These are phyloP conservation scores for Himalopsyche japonica DNA, from an alignment of 2,888 invertebrate genomes.

Conservation along the genomic window DNA sequence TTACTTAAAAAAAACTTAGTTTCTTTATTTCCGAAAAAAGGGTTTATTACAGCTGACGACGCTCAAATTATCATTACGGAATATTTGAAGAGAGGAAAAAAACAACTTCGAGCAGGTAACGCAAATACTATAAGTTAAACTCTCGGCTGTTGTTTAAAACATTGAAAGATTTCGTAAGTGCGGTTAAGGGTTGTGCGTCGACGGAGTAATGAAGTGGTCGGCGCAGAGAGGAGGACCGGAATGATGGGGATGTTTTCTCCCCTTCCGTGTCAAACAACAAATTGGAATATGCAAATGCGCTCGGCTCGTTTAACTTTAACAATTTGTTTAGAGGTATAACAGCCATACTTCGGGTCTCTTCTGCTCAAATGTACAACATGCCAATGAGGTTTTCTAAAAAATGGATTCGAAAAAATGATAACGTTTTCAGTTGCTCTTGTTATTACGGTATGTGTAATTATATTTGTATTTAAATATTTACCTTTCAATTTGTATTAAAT, in stretches of 20 bases:
- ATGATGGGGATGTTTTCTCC: not conserved
- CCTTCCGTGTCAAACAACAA: conserved; percentile 43
- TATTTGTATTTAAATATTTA: too few relatives aligned
- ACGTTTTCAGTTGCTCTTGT: too few relatives aligned
- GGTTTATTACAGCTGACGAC: too few relatives aligned
- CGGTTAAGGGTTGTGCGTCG: conserved; percentile 8
- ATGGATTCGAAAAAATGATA: too few relatives aligned
- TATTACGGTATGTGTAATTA: too few relatives aligned
- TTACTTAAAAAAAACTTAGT: too few relatives aligned
- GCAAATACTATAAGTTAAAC: not conserved
- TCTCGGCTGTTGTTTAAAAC: conserved; percentile 6
- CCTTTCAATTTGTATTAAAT: too few relatives aligned
- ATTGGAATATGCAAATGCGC: conserved; percentile 61
- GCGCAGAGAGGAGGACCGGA: not conserved
- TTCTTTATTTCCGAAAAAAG: too few relatives aligned
- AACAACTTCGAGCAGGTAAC: not conserved
- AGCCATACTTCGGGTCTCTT: conserved; percentile 14
- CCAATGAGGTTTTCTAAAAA: not conserved
- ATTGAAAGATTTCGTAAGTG: conserved; percentile 13
- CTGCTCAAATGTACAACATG: not conserved
- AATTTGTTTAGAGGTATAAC: conserved; percentile 48
- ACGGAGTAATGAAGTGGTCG: conserved; percentile 13
- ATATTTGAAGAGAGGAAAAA: too few relatives aligned
- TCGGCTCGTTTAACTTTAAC: conserved; percentile 55
- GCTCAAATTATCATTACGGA: too few relatives aligned